Evolutionary conservation across 1,140 invertebrate species (phyloP), one percentile per base, ranked within the genome.

Genomic region (Scaptomyza montana): DNA sequence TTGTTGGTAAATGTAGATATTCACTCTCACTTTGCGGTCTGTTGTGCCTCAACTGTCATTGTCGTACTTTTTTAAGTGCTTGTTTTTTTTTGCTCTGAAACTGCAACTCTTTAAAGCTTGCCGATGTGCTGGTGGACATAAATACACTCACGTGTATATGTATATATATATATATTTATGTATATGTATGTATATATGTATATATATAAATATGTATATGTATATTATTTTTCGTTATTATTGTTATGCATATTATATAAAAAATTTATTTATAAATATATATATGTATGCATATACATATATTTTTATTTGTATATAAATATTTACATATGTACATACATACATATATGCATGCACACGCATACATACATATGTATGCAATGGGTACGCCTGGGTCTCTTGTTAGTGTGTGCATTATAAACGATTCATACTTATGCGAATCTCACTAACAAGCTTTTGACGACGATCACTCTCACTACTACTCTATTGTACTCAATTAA

Each of bases 401-500:
- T 36, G 8, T 9, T 36, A 36, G 10, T 50, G 5, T 55, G 36
- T 51, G 41, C 16, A 55, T 45, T 25, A 33, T 59, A 59, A 30
- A 46, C 54, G 64, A 63, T 70, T 70, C 39, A 33, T 57, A 65
- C 80, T 66, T 19, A 63, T 43, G 65, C 45, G 69, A 74, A 33
- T 33, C 30, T 33, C 30, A 33, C 30, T 33, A 3, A 33, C 30
- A 30, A 62, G 70, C 19, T 54, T 66, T 75, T 82, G 49, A 43
- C n/a, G 65, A 54, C 73, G 72, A 67, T 69, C 67, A 81, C 82
- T 84, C 76, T 74, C 63, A 81, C 70, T 6, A 87, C 70, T 25
- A 25, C 21, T 84, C 68, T 81, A 86, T 87, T 87, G 78, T 86
- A 78, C 81, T 86, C 82, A 86, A 86, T 86, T 86, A 87, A 85